Evolutionary conservation across 2,888 invertebrate genomes (phyloP), one percentile per base, ranked within the genome.

Genomic region (Orthosia gothica): DNA sequence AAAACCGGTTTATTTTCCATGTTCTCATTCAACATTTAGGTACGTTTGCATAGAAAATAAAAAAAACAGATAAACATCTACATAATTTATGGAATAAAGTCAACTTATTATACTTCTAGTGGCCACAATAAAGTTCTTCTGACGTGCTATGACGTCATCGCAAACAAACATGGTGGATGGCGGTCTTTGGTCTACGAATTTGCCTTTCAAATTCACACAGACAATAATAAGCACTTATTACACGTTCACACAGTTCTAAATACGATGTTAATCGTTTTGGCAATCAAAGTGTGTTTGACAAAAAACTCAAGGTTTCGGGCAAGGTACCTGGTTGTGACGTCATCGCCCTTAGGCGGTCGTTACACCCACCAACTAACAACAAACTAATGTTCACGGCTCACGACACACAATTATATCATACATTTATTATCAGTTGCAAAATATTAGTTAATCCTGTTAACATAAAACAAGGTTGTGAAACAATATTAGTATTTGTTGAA

Each of bases 201-300:
- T 79, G 82, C 79, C 76, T 87, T 82, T 81, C 74, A 84, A 87
- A 87, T 88, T 87, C 76, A 74, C 84, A 84, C 85, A 86, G 81
- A 87, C 84, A 87, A 89, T 85, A 87, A 87, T 86, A 82, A 82
- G 85, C 82, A 85, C 83, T 74, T 84, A 83, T 79, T 70, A 86
- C 75, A 84, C 74, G 83, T 92, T 92, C 91, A 85, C 92, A 92
- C 90, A 88, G 83, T 88, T 87, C 79, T 88, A 89, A 89, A 89
- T 87, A 85, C 83, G 78, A 88, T 83, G 89, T 82, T 91, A 91
- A 91, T 91, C 88, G 88, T 86, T 83, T 82, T 82, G 83, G 87
- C 88, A 91, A 92, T 93, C 91, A 90, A 89, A 87, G 79, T 85
- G 83, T 82, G 79, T 74, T 76, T 81, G 85, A 89, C n/a, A n/a